phyloP scores from a whole-genome alignment of 2,113 vertebrate species.

The Lota lota region DNA sequence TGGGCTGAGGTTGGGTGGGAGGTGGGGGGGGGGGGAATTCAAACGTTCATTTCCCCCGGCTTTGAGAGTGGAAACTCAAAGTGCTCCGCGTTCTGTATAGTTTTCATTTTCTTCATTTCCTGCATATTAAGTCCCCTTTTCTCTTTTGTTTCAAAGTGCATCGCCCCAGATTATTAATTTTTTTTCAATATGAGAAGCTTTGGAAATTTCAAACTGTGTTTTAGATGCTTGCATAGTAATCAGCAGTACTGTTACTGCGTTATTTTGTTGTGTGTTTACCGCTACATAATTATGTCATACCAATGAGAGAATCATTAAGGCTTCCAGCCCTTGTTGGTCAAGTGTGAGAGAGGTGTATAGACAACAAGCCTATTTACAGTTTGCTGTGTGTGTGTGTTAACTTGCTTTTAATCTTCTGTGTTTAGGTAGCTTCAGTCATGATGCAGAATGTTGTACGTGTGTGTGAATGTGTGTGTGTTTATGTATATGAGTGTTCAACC shows the following conservation, averaged over 20 bases:
- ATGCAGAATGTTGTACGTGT: constrained; percentile 12
- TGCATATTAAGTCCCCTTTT: constrained; percentile 71
- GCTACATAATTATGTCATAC: background rate
- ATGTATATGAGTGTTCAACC: constrained; percentile 47
- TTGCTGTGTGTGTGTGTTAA: background rate
- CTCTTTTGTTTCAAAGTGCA: constrained; percentile 69
- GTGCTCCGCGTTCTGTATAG: constrained; percentile 66
- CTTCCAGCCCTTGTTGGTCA: background rate
- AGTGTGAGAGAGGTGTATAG: background rate
- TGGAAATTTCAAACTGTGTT: constrained; percentile 66
- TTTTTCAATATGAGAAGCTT: constrained; percentile 67
- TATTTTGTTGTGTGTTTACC: constrained; percentile 39
- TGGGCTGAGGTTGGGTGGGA: constrained; percentile 50
- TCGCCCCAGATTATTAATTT: constrained; percentile 69
- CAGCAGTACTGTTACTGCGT: constrained; percentile 43
- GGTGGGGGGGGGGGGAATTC: constrained; percentile 46
- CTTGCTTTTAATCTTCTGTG: background rate
- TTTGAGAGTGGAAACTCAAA: constrained; percentile 75
- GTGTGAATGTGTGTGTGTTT: constrained; percentile 29
- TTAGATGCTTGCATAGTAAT: constrained; percentile 52
- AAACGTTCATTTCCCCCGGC: constrained; percentile 68
- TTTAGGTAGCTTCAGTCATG: no score
- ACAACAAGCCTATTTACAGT: no score
- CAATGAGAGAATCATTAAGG: background rate
- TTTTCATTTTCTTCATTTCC: constrained; percentile 74